These are phyloP conservation scores for Lophochroa leadbeateri DNA, from an alignment of 2,113 vertebrate genomes.

Conservation along the genomic window DNA sequence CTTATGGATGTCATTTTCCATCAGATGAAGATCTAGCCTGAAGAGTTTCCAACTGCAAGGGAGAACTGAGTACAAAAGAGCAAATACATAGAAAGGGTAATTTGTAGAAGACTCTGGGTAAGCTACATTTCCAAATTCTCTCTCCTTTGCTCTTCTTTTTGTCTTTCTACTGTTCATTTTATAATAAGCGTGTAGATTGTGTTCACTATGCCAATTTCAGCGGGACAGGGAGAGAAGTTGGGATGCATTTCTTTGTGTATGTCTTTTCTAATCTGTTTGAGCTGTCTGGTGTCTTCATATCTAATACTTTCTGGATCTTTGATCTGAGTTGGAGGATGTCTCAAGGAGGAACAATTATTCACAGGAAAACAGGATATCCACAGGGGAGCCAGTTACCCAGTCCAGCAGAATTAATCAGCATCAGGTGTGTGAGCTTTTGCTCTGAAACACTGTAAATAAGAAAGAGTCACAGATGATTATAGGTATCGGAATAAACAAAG, in stretches of 20 bases:
- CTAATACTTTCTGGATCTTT: background rate
- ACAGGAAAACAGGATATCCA: conserved; percentile 36
- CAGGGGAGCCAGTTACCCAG: conserved; percentile 25
- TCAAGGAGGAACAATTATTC: conserved; percentile 15
- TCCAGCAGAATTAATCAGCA: conserved; percentile 52
- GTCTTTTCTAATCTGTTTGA: background rate
- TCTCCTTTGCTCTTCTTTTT: background rate
- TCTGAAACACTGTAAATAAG: conserved; percentile 33
- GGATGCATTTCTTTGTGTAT: background rate
- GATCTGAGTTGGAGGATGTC: conserved; percentile 12
- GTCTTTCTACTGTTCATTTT: background rate
- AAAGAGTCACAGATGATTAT: background rate
- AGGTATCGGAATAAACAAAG: background rate
- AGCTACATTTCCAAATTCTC: background rate
- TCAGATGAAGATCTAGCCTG: background rate
- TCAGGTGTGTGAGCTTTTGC: conserved; percentile 20
- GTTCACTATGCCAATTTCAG: background rate
- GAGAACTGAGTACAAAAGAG: background rate
- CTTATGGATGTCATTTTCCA: background rate
- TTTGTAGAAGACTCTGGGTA: background rate
- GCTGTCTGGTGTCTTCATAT: conserved; percentile 24
- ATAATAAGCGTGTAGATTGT: background rate
- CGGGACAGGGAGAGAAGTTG: background rate
- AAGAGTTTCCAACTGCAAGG: background rate
- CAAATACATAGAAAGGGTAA: background rate